Evolutionary conservation across 37 sponge, comb jelly and placozoan genomes (phyloP).

Genomic region (Oopsacas minuta): DNA sequence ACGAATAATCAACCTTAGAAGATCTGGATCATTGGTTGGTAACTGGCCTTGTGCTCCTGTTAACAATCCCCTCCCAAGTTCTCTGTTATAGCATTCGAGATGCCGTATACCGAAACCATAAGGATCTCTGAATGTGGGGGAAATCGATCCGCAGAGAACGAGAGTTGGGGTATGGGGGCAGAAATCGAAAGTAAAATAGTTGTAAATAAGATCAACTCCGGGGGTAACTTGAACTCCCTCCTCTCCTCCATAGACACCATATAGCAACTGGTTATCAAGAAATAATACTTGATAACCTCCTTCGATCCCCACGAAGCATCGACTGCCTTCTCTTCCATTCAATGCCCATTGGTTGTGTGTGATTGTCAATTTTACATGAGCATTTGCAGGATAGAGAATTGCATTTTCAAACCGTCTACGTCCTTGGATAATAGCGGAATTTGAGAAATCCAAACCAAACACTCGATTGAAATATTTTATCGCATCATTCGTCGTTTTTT

Average conservation of each 20-base stretch:
- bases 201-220: neutral
- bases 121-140: neutral
- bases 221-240: neutral
- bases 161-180: constrained; percentile 17
- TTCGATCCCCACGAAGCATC: constrained; percentile 3
- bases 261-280: neutral
- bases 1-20: neutral
- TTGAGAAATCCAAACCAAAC: constrained; percentile 25
- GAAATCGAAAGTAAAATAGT: constrained; percentile 6
- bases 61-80: neutral
- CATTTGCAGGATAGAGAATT: neutral
- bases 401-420: neutral
- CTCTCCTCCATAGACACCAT: constrained; percentile 19
- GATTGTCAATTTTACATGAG: neutral
- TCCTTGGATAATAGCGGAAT: neutral
- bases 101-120: neutral
- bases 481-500: constrained; percentile 6
- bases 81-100: neutral
- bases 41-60: neutral
- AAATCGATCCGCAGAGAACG: neutral
- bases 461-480: constrained; percentile 4
- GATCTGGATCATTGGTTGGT: neutral
- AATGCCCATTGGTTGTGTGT: neutral
- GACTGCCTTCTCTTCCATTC: neutral
- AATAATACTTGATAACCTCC: constrained; percentile 13